A percentile compares a stretch with the other conserved stretches of the same genome.
Conservation (phyloP, 2,888 invertebrate genomes). For the Harpalus rubripes region DNA sequence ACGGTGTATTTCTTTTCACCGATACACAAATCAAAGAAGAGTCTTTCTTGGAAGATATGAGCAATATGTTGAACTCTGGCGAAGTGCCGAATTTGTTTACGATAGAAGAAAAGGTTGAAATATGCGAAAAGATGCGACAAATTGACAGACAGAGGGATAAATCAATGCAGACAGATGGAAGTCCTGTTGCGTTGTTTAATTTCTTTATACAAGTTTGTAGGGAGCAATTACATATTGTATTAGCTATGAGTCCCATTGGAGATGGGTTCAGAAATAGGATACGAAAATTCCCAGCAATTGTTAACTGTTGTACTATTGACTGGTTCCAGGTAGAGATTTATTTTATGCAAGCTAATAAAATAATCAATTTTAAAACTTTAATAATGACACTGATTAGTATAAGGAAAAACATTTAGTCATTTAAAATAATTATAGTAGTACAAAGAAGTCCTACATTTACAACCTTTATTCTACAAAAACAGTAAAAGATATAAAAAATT, state of each 20-base stretch:
- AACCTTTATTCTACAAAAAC: too few species aligned
- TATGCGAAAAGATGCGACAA: slow-evolving; percentile 95
- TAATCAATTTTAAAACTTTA: too few species aligned
- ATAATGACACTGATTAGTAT: too few species aligned
- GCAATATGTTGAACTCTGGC: slow-evolving; percentile 94
- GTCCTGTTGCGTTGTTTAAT: slow-evolving; percentile 93
- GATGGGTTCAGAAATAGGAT: slow-evolving; percentile 90
- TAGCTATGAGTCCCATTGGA: slow-evolving; percentile 95
- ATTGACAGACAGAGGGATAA: slow-evolving; percentile 94
- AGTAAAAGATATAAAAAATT: too few species aligned
- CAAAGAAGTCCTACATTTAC: too few species aligned
- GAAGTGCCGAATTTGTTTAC: slow-evolving; percentile 95
- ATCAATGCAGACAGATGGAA: slow-evolving; percentile 94
- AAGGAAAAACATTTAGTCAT: too few species aligned
- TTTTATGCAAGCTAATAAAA: too few species aligned
- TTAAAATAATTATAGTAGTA: too few species aligned
- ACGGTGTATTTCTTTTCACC: slow-evolving; percentile 93
- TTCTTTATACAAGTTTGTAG: slow-evolving; percentile 92
- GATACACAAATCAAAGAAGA: slow-evolving; percentile 93
- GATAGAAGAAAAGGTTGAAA: slow-evolving; percentile 91
- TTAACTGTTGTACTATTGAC: slow-evolving; percentile 97
- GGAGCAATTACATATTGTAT: slow-evolving; percentile 93
- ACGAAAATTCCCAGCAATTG: slow-evolving; percentile 94
- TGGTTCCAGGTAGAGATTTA: slow-evolving; percentile 88
- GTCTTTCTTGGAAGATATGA: slow-evolving; percentile 94